Evolutionary conservation across 2,797 vertebrate genomes (phyloP), one percentile per base, ranked within the genome.

Genomic region (Saxicola maurus): DNA sequence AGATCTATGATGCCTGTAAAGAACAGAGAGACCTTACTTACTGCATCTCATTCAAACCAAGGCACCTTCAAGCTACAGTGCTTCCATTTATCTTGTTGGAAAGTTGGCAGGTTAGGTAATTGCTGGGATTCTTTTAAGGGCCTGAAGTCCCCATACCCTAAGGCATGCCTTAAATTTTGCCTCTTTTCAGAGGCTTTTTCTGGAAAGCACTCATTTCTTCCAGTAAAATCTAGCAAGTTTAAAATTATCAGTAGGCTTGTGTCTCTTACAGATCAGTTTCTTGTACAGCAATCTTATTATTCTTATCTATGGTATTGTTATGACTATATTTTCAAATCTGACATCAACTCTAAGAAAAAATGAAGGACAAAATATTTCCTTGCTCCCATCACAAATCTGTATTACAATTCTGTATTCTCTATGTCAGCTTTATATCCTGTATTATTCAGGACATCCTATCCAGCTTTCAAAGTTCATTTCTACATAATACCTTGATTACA

Each of bases 1-100:
- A 97, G 96, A 97, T 96, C 97, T 95, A 94, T 91, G 94, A 94
- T 67, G 95, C 93, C 94, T 95, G 93, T 92, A 93, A 95, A 94
- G 92, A 95, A 96, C 94, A 95, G 94, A 96, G 89, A 95, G 92
- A 91, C 92, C 87, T 90, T 82, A 87, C 92, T 95, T 91, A 86
- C 88, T 78, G 92, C 94, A 90, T 95, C 95, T 96, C 95, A 94
- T 96, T 94, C 92, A 93, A 89, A 91, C 92, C 51, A 82, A 97
- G 96, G 92, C 96, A 96, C 96, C 96, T 97, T 96, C 96, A 96
- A 96, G 97, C 96, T 91, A 95, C 91, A 94, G 55, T 86, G 94
- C 94, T 90, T 93, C 93, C 93, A 94, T 94, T 95, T 90, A 95
- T 96, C 94, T 97, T 95, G 84, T 83, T 72, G 91, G 89, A 90